phyloP scores from a whole-genome alignment of 2,113 vertebrate genomes.

The Oncorhynchus keta region DNA sequence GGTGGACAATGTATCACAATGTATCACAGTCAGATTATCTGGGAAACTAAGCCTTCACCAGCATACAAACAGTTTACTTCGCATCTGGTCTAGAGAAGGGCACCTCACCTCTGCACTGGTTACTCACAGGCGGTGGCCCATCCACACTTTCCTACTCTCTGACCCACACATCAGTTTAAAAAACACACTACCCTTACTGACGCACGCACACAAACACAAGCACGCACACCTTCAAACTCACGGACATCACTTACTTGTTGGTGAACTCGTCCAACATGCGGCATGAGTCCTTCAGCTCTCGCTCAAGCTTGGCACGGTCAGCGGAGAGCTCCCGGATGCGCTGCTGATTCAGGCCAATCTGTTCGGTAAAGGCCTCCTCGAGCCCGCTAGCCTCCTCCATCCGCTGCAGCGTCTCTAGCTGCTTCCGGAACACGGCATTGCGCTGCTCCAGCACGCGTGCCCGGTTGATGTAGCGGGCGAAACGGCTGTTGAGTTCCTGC shows the following conservation, averaged over 20 bases:
- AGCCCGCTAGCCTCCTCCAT: conserved; percentile 82
- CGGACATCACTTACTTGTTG: conserved; percentile 80
- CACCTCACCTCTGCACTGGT: too few relatives aligned
- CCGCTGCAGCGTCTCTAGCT: conserved; percentile 89
- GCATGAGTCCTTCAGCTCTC: conserved; percentile 84
- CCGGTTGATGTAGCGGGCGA: conserved; percentile 86
- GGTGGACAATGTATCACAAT: too few relatives aligned
- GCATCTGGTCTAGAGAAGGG: too few relatives aligned
- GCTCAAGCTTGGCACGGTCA: conserved; percentile 80
- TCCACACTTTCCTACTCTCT: background rate
- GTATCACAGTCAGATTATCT: too few relatives aligned
- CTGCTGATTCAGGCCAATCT: conserved; percentile 81
- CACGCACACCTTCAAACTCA: background rate
- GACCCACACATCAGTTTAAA: background rate
- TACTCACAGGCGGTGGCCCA: too few relatives aligned
- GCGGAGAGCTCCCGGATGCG: conserved; percentile 79
- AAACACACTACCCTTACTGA: background rate
- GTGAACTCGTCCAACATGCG: conserved; percentile 82
- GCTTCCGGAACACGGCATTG: conserved; percentile 86
- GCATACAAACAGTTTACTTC: too few relatives aligned
- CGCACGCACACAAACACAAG: background rate
- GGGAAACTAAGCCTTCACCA: too few relatives aligned
- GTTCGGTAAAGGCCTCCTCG: conserved; percentile 84
- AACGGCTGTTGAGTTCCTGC: conserved; percentile 86
- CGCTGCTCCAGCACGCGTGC: conserved; percentile 88